Base-by-base conservation (phyloP, 2,888 invertebrate genomes). In the Harmothoe impar region DNA sequence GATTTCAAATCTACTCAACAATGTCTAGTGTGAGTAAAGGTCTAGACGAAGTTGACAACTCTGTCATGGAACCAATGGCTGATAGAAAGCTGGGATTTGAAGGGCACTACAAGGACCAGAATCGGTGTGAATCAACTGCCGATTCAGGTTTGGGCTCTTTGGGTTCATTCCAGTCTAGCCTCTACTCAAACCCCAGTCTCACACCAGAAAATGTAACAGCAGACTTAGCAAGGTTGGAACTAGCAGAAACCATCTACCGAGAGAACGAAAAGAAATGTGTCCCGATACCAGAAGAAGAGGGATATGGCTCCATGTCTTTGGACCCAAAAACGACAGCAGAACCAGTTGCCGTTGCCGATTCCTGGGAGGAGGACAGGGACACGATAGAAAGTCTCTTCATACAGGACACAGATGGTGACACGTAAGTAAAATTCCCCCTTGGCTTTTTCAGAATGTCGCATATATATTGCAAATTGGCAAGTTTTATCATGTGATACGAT, bases 321-420 rank as follows among this genome's bases (percentile, higher is more conserved):
- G 35, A n/a, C 10, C 5, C 3, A 43, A 43, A 3, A 43, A 3
- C 3, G 43, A 43, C 43, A 23, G 35, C 62, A 68, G 23, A 31
- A 68, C 15, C 31, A 7, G 52, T n/a, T n/a, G n/a, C n/a, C n/a
- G n/a, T n/a, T n/a, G n/a, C 0, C 84, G 15, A 51, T 43, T 23
- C 52, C 3, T 20, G 25, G 25, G 84, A 84, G 25, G 84, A 84
- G 1, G 51, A 23, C 25, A 35, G 25, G n/a, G 43, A 43, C 17
- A 15, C 35, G 7, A 84, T 25, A 5, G 25, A 54, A 5, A 33
- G 0, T 17, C 25, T 86, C 17, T 86, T 54, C 29, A 10, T 7
- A 0, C 89, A 62, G 29, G 89, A 89, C 29, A 23, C 62, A 62
- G 89, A 89, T 31, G 89, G 68, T 25, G 89, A 89, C 89, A 89